Evolutionary conservation across 2,113 vertebrate species (phyloP).

Genomic region (Arizona elegans): DNA sequence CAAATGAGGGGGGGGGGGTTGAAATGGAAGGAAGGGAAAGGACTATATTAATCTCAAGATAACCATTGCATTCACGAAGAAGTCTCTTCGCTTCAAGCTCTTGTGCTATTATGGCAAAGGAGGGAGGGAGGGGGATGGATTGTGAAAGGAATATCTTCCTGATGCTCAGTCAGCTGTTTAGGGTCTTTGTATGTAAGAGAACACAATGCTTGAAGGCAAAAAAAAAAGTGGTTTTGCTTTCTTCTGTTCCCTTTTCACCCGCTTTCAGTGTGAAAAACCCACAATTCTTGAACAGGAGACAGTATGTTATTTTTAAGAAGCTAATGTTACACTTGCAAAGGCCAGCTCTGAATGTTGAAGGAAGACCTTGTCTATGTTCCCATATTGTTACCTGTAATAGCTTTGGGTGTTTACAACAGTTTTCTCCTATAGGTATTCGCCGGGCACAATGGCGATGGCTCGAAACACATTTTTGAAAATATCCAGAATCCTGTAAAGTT

Average conservation of each 20-base stretch:
- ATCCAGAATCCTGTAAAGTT: background rate
- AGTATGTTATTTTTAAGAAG: constrained; percentile 4
- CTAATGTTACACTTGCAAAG: constrained; percentile 33
- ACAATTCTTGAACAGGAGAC: constrained; percentile 33
- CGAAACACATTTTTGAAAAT: constrained; percentile 23
- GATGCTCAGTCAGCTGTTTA: background rate
- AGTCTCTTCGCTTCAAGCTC: background rate
- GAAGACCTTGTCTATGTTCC: background rate
- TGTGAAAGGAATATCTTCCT: background rate
- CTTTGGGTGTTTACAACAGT: constrained; percentile 12
- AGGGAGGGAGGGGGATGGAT: background rate
- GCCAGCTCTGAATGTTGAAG: background rate
- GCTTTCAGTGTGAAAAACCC: background rate
- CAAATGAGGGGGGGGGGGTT: background rate
- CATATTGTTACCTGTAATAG: background rate
- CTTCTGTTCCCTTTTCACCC: background rate
- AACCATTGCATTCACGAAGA: background rate
- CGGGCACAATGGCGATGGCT: background rate
- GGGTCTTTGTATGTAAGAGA: background rate
- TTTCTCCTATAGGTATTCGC: background rate
- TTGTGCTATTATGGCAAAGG: background rate
- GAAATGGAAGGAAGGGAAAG: background rate
- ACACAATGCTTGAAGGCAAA: background rate
- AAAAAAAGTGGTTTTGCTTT: background rate
- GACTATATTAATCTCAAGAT: background rate